Percentiles rank a stretch among this genome's conserved stretches.
These are phyloP conservation scores for Parambassis ranga DNA, from an alignment of 2,797 vertebrate genomes.

Conservation along the genomic window DNA sequence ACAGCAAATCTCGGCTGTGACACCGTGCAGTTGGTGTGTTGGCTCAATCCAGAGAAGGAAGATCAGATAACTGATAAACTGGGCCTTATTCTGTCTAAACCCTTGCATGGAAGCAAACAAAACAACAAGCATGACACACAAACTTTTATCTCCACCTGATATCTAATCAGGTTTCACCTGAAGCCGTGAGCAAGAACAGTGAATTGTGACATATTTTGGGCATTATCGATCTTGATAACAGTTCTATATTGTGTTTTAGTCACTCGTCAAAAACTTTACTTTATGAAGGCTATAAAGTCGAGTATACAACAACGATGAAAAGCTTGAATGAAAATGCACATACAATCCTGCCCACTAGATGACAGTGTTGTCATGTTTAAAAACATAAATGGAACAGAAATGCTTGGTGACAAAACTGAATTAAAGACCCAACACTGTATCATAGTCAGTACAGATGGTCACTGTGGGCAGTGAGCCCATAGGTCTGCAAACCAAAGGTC, in stretches of 20 bases:
- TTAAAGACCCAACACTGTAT: not conserved
- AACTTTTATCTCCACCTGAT: not conserved
- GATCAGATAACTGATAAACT: too few relatives aligned
- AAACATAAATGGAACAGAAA: not conserved
- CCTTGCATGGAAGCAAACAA: too few relatives aligned
- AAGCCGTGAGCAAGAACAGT: not conserved
- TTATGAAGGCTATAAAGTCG: too few relatives aligned
- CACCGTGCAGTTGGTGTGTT: too few relatives aligned
- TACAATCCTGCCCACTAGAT: constrained; percentile 26
- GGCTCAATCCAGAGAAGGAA: too few relatives aligned
- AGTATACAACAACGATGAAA: too few relatives aligned
- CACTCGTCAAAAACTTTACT: too few relatives aligned
- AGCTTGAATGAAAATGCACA: too few relatives aligned
- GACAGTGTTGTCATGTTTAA: constrained; percentile 1
- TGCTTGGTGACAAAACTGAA: not conserved
- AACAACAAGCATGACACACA: too few relatives aligned
- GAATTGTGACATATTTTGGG: not conserved
- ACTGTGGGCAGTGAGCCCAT: not conserved
- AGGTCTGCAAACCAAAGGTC: not conserved
- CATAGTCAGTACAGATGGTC: not conserved
- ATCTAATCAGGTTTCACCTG: not conserved
- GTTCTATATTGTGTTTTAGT: too few relatives aligned
- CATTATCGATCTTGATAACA: not conserved
- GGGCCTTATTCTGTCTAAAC: too few relatives aligned
- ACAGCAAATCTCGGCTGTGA: too few relatives aligned